Evolutionary conservation across 1,140 invertebrate species (phyloP).

Genomic region (Brachionus calyciflorus): DNA sequence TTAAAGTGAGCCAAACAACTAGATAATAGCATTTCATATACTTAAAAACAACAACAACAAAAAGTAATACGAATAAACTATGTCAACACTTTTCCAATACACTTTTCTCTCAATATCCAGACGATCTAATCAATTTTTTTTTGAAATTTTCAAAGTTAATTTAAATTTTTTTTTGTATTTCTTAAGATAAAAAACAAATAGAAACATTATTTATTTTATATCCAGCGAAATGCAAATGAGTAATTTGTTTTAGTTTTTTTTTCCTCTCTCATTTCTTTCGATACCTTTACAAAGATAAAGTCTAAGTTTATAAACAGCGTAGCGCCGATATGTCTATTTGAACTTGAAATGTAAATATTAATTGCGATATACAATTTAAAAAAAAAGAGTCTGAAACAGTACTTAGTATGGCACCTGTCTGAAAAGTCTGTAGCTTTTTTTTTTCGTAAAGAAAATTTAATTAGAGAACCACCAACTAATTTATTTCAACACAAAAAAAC

Average conservation of each 20-base stretch:
- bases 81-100: constrained; percentile 6
- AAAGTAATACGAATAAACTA: constrained; percentile 20
- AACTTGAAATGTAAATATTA: constrained; percentile 7
- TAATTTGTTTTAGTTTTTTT: constrained; percentile 24
- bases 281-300: neutral
- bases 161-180: constrained; percentile 26
- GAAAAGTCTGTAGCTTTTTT: neutral
- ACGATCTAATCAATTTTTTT: constrained; percentile 21
- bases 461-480: constrained; percentile 30
- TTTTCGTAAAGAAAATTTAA: constrained; percentile 26
- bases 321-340: no score
- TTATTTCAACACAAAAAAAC: neutral
- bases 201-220: neutral
- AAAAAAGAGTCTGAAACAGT: neutral
- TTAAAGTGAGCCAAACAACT: no score
- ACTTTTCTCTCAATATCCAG: neutral
- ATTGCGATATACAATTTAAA: neutral
- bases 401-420: constrained; percentile 44
- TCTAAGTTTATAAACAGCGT: constrained; percentile 10
- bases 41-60: neutral
- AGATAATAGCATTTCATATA: neutral
- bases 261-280: neutral
- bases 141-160: constrained; percentile 10
- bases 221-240: constrained; percentile 16
- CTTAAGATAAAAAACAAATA: constrained; percentile 31